Conservation (phyloP, 1,140 invertebrate species). For the Brachionus plicatilis region DNA sequence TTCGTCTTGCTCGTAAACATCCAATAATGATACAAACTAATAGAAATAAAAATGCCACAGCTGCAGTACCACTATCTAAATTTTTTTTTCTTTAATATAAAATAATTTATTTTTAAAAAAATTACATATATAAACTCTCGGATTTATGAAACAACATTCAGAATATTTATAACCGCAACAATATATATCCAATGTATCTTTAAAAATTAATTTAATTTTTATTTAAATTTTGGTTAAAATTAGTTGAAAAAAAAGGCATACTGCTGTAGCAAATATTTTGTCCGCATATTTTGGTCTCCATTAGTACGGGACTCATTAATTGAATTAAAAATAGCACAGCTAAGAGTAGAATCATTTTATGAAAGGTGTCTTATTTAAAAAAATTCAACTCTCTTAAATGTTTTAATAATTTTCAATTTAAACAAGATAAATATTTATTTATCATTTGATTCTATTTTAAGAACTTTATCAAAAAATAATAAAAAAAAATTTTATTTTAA, state of each 20-base stretch:
- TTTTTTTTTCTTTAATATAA: not conserved
- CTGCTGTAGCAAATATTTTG: not conserved
- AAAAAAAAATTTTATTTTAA: not conserved
- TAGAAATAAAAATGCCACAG: not conserved
- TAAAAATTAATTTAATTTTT: too few species aligned
- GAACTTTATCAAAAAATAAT: not conserved
- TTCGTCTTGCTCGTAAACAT: not conserved
- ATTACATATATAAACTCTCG: not conserved
- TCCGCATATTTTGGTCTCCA: not conserved
- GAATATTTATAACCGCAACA: not conserved
- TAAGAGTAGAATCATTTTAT: not conserved
- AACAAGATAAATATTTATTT: not conserved
- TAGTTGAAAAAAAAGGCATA: not conserved
- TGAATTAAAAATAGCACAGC: not conserved
- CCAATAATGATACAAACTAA: not conserved
- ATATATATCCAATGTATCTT: not conserved
- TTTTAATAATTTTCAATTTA: not conserved
- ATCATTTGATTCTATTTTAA: not conserved
- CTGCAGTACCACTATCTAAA: not conserved
- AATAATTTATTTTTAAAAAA: not conserved
- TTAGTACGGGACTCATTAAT: not conserved
- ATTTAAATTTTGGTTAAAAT: not conserved
- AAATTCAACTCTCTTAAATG: not conserved
- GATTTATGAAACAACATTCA: not conserved
- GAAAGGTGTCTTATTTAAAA: not conserved